Conservation (phyloP, 2,888 invertebrate species). For the Oasisia sp. region DNA sequence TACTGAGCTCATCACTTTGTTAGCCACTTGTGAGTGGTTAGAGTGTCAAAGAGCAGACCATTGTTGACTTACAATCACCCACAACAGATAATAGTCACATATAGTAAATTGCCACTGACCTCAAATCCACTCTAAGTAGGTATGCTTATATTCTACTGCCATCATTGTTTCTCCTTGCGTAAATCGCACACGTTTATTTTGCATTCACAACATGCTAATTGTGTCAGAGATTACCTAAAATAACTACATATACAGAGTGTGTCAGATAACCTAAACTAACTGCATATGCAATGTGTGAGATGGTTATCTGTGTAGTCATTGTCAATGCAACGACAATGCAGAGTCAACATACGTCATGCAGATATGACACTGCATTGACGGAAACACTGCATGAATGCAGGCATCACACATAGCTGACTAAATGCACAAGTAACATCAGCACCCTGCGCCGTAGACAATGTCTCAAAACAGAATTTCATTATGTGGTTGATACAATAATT, state of each 20-base stretch:
- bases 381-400: neutral
- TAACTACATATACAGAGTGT: neutral
- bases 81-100: neutral
- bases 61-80: neutral
- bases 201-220: neutral
- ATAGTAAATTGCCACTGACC: neutral
- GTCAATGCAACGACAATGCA: neutral
- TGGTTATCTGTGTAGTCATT: neutral
- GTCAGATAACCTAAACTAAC: neutral
- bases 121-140: neutral
- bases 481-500: too few relatives aligned
- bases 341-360: too few relatives aligned
- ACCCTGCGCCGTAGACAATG: neutral
- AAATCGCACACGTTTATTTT: neutral
- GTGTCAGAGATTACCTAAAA: neutral
- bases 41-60: too few relatives aligned
- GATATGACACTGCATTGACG: neutral
- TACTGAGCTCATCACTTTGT: too few relatives aligned
- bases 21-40: too few relatives aligned
- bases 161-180: neutral
- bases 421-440: neutral
- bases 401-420: neutral
- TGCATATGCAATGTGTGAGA: neutral
- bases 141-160: neutral
- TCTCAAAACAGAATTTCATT: neutral